These are phyloP conservation scores for Carpatolechia fugitivella DNA, from an alignment of 2,888 invertebrate species.

Conservation along the genomic window DNA sequence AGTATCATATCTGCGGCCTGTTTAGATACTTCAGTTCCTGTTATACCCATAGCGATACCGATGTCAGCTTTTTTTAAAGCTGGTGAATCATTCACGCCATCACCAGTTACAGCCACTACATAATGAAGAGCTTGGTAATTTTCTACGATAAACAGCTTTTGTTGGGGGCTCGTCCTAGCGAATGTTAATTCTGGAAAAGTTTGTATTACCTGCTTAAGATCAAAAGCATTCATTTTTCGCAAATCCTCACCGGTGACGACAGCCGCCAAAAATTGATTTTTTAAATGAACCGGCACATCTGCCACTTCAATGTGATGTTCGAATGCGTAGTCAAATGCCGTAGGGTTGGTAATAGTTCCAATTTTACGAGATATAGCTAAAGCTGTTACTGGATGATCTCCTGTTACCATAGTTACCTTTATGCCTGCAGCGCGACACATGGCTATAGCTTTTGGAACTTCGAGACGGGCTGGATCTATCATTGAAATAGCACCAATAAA, in stretches of 20 bases:
- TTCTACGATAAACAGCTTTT: constrained; percentile 85
- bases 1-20: constrained; percentile 96
- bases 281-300: constrained; percentile 71
- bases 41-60: constrained; percentile 89
- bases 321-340: constrained; percentile 85
- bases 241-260: constrained; percentile 76
- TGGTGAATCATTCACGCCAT: constrained; percentile 93
- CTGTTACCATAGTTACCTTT: constrained; percentile 85
- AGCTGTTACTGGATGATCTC: constrained; percentile 87
- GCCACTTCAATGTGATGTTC: constrained; percentile 75
- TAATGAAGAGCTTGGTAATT: constrained; percentile 88
- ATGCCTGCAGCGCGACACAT: constrained; percentile 85
- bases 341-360: constrained; percentile 82
- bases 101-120: constrained; percentile 93
- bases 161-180: constrained; percentile 85
- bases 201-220: constrained; percentile 78
- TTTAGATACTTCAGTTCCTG: constrained; percentile 88
- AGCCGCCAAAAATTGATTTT: constrained; percentile 57
- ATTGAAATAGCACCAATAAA: constrained; percentile 83
- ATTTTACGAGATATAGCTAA: constrained; percentile 84
- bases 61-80: constrained; percentile 93
- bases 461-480: constrained; percentile 84
- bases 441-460: constrained; percentile 83
- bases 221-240: constrained; percentile 74
- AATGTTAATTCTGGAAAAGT: constrained; percentile 86